phyloP scores from a whole-genome alignment of 2,888 invertebrate genomes.

The Oligia latruncula region DNA sequence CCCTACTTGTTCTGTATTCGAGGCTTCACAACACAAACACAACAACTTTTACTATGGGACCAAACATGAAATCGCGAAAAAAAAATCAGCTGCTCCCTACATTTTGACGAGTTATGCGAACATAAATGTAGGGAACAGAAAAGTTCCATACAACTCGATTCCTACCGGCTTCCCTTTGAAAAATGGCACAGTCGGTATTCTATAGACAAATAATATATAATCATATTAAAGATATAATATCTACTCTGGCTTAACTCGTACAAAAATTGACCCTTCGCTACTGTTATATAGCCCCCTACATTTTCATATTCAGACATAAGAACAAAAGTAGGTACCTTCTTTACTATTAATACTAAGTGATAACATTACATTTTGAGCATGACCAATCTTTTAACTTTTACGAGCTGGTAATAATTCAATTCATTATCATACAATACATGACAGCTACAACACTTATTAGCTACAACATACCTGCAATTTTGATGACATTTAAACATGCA shows the following conservation, averaged over 20 bases:
- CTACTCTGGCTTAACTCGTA: too few species aligned
- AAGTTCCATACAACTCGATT: too few species aligned
- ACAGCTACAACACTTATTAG: not conserved
- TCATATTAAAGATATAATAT: too few species aligned
- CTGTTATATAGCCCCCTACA: not conserved
- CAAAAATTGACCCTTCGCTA: too few species aligned
- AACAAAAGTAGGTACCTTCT: not conserved
- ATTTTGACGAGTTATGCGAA: too few species aligned
- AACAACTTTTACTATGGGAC: too few species aligned
- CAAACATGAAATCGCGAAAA: too few species aligned
- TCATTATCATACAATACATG: constrained; percentile 23
- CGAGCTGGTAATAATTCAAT: not conserved
- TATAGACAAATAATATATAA: too few species aligned
- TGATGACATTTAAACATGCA: not conserved
- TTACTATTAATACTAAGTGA: not conserved
- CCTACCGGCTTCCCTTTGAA: too few species aligned
- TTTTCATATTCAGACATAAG: not conserved
- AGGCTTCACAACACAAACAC: not conserved
- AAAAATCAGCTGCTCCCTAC: too few species aligned
- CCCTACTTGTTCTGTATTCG: constrained; percentile 1
- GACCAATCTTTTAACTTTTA: constrained; percentile 11
- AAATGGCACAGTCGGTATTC: too few species aligned
- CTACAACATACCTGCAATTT: constrained; percentile 9
- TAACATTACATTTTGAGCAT: not conserved
- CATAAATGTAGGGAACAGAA: too few species aligned